phyloP scores from a whole-genome alignment of 2,797 vertebrate genomes.

The Trichosurus vulpecula region DNA sequence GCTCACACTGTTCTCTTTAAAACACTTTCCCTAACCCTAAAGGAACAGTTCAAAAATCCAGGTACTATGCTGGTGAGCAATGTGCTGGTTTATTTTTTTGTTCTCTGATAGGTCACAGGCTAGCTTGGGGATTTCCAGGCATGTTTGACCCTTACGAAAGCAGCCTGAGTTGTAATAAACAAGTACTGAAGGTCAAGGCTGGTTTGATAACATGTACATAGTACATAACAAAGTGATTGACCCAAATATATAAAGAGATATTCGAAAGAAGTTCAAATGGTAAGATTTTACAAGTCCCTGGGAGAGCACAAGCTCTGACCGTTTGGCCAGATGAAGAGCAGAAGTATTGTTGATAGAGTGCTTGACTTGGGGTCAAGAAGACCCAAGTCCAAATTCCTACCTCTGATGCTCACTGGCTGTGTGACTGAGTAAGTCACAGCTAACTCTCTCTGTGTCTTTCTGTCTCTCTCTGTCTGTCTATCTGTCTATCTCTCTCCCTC shows the following conservation, averaged over 20 bases:
- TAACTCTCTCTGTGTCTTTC: not conserved
- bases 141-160: not conserved
- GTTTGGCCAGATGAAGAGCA: not conserved
- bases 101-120: not conserved
- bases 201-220: slow-evolving; percentile 24
- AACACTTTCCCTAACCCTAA: not conserved
- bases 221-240: slow-evolving; percentile 29
- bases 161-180: slow-evolving; percentile 10
- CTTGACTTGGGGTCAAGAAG: not conserved
- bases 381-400: not conserved
- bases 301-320: not conserved
- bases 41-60: slow-evolving; percentile 34
- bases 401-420: not conserved
- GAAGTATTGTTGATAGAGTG: not conserved
- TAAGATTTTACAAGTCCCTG: not conserved
- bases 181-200: not conserved
- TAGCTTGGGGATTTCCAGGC: slow-evolving; percentile 2
- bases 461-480: not conserved
- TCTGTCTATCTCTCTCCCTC: too few species aligned
- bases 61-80: not conserved
- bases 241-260: slow-evolving; percentile 24
- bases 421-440: not conserved
- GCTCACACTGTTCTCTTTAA: not conserved
- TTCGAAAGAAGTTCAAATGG: not conserved
- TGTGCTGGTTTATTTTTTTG: not conserved